These are phyloP conservation scores for Leucophenga maculata DNA, from an alignment of 2,888 invertebrate species.

Conservation along the genomic window DNA sequence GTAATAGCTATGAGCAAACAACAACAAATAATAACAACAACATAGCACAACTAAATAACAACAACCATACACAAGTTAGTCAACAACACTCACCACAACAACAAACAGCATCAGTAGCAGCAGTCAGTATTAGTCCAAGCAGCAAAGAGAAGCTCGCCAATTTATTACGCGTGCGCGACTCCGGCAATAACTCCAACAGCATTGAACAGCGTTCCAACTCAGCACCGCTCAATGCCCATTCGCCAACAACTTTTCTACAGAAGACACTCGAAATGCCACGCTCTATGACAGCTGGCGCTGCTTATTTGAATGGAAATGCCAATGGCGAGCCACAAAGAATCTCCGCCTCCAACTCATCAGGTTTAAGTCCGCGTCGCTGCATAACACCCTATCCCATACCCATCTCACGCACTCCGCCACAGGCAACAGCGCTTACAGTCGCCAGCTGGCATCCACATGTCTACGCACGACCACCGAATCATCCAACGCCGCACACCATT, in stretches of 20 bases:
- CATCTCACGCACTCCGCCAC: conserved; percentile 41
- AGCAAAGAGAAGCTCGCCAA: conserved; percentile 61
- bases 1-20: conserved; percentile 4
- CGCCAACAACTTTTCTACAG: conserved; percentile 63
- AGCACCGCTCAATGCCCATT: conserved; percentile 42
- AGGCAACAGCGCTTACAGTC: conserved; percentile 18
- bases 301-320: conserved; percentile 20
- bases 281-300: background rate
- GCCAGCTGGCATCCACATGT: conserved; percentile 91
- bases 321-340: conserved; percentile 33
- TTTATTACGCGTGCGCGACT: conserved; percentile 56
- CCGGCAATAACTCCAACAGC: conserved; percentile 42
- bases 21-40: conserved; percentile 29
- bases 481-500: conserved; percentile 89
- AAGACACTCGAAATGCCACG: conserved; percentile 60
- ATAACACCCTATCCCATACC: conserved; percentile 37
- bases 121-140: conserved; percentile 49
- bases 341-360: background rate
- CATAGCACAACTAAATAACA: conserved; percentile 18
- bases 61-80: conserved; percentile 18
- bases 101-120: too few relatives aligned
- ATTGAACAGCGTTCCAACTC: conserved; percentile 42
- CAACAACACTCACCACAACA: conserved; percentile 33
- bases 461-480: conserved; percentile 85
- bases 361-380: conserved; percentile 32